Evolutionary conservation across 1,140 invertebrate genomes (phyloP), one percentile per base, ranked within the genome.

Genomic region (Chymomyza costata): DNA sequence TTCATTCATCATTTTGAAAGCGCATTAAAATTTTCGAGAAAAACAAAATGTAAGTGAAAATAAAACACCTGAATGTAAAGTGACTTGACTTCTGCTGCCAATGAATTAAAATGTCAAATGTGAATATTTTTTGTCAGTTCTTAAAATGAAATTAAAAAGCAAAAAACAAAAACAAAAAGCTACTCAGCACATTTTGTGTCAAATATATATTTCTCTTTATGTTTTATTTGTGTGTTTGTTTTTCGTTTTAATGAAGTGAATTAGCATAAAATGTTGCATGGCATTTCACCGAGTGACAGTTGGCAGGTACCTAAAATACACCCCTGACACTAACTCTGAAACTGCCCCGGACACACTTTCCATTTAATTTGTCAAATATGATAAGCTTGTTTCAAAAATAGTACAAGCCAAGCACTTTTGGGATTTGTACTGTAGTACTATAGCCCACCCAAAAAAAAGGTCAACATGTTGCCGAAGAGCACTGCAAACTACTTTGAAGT

Each of bases 361-460:
- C n/a, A 78, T 71, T 76, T 74, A 76, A 76, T 76, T 76, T 76
- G 71, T 76, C 71, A 76, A 78, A 63, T 70, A 78, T 78, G 66
- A 63, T 57, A 76, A 63, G 57, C 52, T 78, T 78, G 71, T 54
- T 63, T n/a, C n/a, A n/a, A n/a, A n/a, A n/a, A n/a, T n/a, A n/a
- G n/a, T n/a, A n/a, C n/a, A n/a, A n/a, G 65, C 50, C 73, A 78
- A 54, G 66, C 66, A 71, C 71, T 78, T 76, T 78, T 47, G 71
- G 71, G 71, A 76, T 71, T 76, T 71, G 30, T 18, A 25, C 21
- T 25, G 21, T 8, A 25, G 3, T 25, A 8, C 8, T 25, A 5
- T 3, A 25, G 8, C 21, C 21, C 21, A 25, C n/a, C n/a, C n/a
- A n/a, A n/a, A 5, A 25, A 8, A 25, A 25, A 25, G 21, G 21